Evolutionary conservation across 2,797 vertebrate species (phyloP), one percentile per base, ranked within the genome.

Genomic region (Ctenochaetus hawaiiensis): DNA sequence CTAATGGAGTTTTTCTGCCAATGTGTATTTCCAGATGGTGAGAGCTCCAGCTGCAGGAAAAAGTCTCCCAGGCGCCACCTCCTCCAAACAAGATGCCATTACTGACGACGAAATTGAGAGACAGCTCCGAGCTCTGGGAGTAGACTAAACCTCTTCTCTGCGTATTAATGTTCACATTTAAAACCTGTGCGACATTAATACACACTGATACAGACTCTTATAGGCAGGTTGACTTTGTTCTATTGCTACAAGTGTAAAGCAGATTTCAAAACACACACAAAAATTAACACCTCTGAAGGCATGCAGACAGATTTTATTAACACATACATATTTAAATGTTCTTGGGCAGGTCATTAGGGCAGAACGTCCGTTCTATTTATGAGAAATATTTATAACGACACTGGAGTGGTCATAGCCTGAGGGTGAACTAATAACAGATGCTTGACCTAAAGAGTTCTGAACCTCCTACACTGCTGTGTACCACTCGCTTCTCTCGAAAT

Each of bases 71-170:
- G 93, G 96, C 23, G 30, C 30, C 30, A 6, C 30, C 13, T 92
- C 97, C 53, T 94, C 97, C 67, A 96, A 96, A 85, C 71, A 93
- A 57, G 67, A 94, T 83, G 96, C 95, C 20, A 97, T 99, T 84
- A 97, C 98, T 0, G 98, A 99, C 62, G 98, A 99, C 57, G 98
- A 99, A 91, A 99, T 99, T 22, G 98, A 99, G 93, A 95, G 97
- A 78, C 98, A 99, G 88, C 97, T 99, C 76, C 96, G 96, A 91
- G 98, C 98, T 53, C 90, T 99, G 90, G 98, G 97, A 83, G 96
- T 99, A 83, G 97, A 99, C 94, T 99, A 97, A 94, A 64, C 4
- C 51, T 67, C 60, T 8, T n/a, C 48, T 13, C 39, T 34, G 2
- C 0, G 30, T 72, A 3, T 85, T 79, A 52, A 72, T 85, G 78